A percentile compares a stretch with the other conserved stretches of the same genome.
These are phyloP conservation scores for Pegoplata infirma DNA, from an alignment of 2,888 invertebrate species.

Conservation along the genomic window DNA sequence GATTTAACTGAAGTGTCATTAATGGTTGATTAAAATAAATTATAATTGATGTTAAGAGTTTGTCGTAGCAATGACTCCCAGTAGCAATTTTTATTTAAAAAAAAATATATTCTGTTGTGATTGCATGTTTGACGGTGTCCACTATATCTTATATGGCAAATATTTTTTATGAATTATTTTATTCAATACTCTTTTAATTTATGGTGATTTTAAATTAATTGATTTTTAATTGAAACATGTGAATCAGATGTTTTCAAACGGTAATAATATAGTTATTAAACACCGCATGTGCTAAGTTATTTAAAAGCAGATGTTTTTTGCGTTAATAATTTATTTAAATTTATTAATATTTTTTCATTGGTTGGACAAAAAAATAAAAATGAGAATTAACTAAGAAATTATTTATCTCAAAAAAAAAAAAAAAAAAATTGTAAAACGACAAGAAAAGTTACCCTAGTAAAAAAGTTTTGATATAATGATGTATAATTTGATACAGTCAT, in stretches of 20 bases:
- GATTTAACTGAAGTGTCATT: constrained; percentile 28
- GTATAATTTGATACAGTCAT: too few species aligned
- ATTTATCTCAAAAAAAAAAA: too few species aligned
- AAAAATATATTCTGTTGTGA: constrained; percentile 1
- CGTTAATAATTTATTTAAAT: too few species aligned
- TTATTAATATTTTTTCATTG: too few species aligned
- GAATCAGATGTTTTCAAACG: too few species aligned
- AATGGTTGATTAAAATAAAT: constrained; percentile 33
- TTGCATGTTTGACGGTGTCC: not conserved
- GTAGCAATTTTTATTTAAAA: not conserved
- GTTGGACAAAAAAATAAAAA: too few species aligned
- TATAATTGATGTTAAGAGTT: constrained; percentile 34
- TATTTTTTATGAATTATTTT: constrained; percentile 21
- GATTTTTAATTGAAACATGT: constrained; percentile 47
- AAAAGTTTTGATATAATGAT: too few species aligned
- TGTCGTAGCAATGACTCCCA: constrained; percentile 22
- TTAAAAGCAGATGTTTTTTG: not conserved
- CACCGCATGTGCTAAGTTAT: too few species aligned
- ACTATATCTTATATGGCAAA: not conserved
- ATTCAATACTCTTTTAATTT: constrained; percentile 28
- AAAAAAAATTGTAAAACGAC: too few species aligned
- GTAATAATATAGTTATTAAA: too few species aligned
- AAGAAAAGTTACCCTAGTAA: too few species aligned
- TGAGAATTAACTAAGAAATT: too few species aligned
- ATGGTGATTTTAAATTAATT: constrained; percentile 44